These are phyloP conservation scores for Erebia epiphron DNA, from an alignment of 2,888 invertebrate genomes.

Conservation along the genomic window DNA sequence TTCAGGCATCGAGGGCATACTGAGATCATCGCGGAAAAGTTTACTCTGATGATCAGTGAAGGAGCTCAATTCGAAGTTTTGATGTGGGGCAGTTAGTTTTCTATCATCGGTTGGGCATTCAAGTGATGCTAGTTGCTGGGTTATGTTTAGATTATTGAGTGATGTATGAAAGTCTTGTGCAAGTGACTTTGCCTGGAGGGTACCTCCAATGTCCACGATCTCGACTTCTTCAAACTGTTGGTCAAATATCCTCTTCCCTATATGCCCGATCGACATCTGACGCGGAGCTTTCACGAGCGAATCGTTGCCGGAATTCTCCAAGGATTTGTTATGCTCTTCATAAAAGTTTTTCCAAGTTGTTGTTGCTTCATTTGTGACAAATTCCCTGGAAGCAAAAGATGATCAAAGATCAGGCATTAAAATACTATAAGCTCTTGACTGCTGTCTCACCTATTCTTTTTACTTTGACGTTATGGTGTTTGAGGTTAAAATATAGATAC, in stretches of 20 bases:
- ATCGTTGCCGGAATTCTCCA: constrained; percentile 70
- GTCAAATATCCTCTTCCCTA: constrained; percentile 66
- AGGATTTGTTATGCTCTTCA: constrained; percentile 71
- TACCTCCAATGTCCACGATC: constrained; percentile 54
- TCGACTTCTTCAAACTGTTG: constrained; percentile 70
- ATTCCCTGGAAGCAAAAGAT: constrained; percentile 58
- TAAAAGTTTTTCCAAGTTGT: constrained; percentile 77
- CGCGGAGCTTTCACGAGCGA: constrained; percentile 49
- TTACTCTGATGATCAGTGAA: constrained; percentile 64
- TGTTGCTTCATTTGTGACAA: constrained; percentile 71
- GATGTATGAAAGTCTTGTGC: constrained; percentile 51
- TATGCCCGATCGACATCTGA: constrained; percentile 54
- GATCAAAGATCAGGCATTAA: too few relatives aligned
- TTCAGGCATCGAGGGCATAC: constrained; percentile 52
- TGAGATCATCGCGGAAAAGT: constrained; percentile 60
- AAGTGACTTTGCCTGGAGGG: constrained; percentile 44
- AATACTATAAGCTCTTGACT: too few relatives aligned
- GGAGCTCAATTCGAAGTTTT: constrained; percentile 62
- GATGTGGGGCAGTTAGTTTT: constrained; percentile 52
- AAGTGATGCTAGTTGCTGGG: constrained; percentile 55
- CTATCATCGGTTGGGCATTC: constrained; percentile 54
- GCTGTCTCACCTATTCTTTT: too few relatives aligned
- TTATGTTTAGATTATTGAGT: constrained; percentile 55
- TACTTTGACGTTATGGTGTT: too few relatives aligned
- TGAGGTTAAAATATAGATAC: too few relatives aligned